These are phyloP conservation scores for Labeo catla DNA, from an alignment of 2,113 vertebrate genomes.

Conservation along the genomic window DNA sequence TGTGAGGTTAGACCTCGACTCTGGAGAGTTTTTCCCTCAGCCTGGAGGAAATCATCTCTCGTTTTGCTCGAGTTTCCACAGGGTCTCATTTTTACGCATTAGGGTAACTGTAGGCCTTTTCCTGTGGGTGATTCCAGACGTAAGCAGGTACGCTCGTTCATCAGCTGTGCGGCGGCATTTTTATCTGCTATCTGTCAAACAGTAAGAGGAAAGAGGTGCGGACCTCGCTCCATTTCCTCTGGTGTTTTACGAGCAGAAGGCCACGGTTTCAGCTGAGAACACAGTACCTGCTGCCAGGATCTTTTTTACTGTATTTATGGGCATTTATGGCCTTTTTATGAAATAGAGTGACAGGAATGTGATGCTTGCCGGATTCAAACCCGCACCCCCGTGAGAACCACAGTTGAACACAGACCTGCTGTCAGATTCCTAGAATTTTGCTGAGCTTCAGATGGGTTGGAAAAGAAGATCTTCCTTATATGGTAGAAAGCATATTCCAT, in stretches of 20 bases:
- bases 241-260: conserved; percentile 42
- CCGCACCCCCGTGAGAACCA: background rate
- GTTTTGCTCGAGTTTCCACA: background rate
- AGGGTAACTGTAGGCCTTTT: background rate
- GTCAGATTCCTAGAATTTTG: background rate
- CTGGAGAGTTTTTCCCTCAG: background rate
- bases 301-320: conserved; percentile 15
- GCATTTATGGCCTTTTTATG: background rate
- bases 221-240: conserved; percentile 12
- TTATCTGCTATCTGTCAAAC: conserved; percentile 50
- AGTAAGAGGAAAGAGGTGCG: conserved; percentile 39
- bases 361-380: background rate
- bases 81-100: background rate
- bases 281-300: background rate
- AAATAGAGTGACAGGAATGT: background rate
- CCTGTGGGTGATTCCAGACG: conserved; percentile 8
- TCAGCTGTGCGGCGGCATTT: conserved; percentile 38
- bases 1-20: conserved; percentile 23
- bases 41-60: background rate
- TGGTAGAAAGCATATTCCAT: background rate
- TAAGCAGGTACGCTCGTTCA: conserved; percentile 40
- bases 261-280: conserved; percentile 43
- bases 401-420: background rate
- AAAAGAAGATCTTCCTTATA: background rate
- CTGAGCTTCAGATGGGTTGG: background rate